Evolutionary conservation across 2,797 vertebrate genomes (phyloP), one percentile per base, ranked within the genome.

Genomic region (Artibeus jamaicensis): DNA sequence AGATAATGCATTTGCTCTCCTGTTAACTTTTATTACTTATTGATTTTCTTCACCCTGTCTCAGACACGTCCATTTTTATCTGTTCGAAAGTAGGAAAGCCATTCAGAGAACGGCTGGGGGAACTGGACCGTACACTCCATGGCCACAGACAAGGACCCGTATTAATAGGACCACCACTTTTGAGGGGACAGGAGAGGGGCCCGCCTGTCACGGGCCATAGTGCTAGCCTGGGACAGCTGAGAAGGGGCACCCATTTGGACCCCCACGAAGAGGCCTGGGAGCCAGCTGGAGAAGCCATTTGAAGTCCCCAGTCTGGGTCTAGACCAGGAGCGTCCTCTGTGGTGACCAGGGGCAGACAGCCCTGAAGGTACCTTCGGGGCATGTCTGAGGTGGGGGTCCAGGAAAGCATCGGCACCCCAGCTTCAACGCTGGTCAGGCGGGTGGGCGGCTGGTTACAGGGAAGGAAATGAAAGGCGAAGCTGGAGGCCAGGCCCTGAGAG

Each of bases 21-120:
- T 86, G 96, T 96, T 83, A 95, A 97, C 96, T 96, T 98, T 97
- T 97, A 98, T 97, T 98, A 92, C 96, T 70, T 98, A 98, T 98
- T 96, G 98, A 98, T 98, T 98, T 97, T 87, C 70, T 92, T 87
- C 4, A 50, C 74, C 86, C 83, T 93, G 57, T 16, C 65, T 94
- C 91, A 0, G 4, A 70, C 91, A 11, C 26, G 53, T 96, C 96
- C 88, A 88, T 79, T 98, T 97, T 97, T 96, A 98, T 98, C 97
- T 94, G 89, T 94, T 97, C 22, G n/a, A 0, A 74, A 78, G 93
- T 79, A 85, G 96, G 70, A 93, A 96, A 97, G 79, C 79, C 2
- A 1, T 74, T 98, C 67, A 24, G 71, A 84, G 59, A 46, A 48
- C 2, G 18, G 14, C 81, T 0, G 1, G 89, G 94, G 96, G 93